Conservation (phyloP, 2,888 invertebrate species). For the Sminthurinus aureus region DNA sequence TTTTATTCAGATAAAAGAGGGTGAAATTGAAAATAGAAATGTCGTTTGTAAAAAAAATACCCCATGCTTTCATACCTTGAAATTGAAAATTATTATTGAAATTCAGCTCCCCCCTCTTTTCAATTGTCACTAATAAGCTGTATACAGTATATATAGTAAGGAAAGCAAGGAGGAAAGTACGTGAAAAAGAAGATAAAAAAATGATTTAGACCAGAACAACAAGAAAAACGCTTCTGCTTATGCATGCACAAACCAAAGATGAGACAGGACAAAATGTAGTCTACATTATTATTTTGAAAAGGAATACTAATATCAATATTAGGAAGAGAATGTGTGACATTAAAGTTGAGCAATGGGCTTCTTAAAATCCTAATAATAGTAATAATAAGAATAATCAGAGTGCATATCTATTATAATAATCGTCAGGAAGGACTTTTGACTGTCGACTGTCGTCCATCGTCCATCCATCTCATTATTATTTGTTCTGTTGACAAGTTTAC, state of each 20-base stretch:
- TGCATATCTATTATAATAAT: background rate
- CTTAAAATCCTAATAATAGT: background rate
- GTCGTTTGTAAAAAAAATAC: background rate
- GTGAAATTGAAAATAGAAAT: background rate
- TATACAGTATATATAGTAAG: too few species aligned
- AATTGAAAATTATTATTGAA: too few species aligned
- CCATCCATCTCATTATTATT: background rate
- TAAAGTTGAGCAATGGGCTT: constrained; percentile 7
- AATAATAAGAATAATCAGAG: background rate
- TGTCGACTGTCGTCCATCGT: background rate
- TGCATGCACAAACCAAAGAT: too few species aligned
- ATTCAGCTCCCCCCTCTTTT: too few species aligned
- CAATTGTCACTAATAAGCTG: too few species aligned
- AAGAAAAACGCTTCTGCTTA: too few species aligned
- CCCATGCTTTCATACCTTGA: too few species aligned
- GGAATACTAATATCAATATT: background rate
- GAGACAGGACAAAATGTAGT: background rate
- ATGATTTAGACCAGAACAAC: too few species aligned
- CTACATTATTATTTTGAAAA: background rate
- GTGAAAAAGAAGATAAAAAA: too few species aligned
- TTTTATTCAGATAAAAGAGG: background rate
- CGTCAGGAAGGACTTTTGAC: background rate
- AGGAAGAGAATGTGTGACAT: background rate
- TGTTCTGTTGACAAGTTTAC: background rate
- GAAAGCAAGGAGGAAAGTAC: too few species aligned